Percentiles rank a stretch among this genome's conserved stretches.
Evolutionary conservation across 2,888 invertebrate species (phyloP).

Genomic region (Adelognathus sp.): DNA sequence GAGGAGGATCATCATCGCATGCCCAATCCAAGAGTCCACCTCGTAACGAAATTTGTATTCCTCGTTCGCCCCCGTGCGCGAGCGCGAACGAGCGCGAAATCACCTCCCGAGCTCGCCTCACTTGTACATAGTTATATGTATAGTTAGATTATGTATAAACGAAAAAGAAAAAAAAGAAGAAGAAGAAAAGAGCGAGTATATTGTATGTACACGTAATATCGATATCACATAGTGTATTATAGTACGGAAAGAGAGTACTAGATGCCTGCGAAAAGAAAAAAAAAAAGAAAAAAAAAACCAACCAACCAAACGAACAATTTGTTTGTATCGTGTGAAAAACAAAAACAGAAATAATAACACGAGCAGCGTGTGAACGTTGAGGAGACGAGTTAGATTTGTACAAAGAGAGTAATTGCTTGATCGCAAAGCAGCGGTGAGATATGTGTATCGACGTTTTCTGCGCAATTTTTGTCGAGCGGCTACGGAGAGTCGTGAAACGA

Average conservation of each 20-base stretch:
- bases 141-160: constrained; percentile 78
- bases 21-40: constrained; percentile 3
- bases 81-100: no score
- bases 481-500: no score
- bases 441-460: constrained; percentile 75
- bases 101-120: constrained; percentile 64
- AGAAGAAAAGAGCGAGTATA: constrained; percentile 44
- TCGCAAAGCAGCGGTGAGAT: constrained; percentile 40
- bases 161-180: constrained; percentile 54
- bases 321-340: neutral
- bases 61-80: no score
- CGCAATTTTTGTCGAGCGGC: no score
- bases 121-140: constrained; percentile 81
- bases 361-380: constrained; percentile 1
- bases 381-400: constrained; percentile 48
- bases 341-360: neutral
- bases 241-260: constrained; percentile 36
- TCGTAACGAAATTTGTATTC: constrained; percentile 21
- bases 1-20: constrained; percentile 6
- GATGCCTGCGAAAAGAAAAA: constrained; percentile 2
- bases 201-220: constrained; percentile 48
- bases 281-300: constrained; percentile 2
- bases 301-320: neutral
- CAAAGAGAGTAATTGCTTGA: constrained; percentile 48
- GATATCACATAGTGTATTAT: constrained; percentile 52